These are phyloP conservation scores for Brachypodius melanocephalos DNA, from an alignment of 2,113 vertebrate genomes.

Conservation along the genomic window DNA sequence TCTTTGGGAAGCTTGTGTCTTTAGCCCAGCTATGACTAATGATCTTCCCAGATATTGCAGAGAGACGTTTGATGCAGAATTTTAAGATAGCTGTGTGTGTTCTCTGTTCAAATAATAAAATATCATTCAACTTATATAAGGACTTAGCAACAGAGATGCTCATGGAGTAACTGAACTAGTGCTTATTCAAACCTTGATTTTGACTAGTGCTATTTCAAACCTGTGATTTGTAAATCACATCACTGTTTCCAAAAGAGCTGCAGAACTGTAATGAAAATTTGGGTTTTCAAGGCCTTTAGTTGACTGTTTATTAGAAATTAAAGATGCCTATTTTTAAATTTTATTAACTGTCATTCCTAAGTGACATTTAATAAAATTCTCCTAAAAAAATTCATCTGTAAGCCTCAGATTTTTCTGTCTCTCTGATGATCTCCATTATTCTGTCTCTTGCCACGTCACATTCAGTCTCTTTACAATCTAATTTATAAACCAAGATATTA, in stretches of 20 bases:
- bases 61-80: background rate
- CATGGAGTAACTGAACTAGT: background rate
- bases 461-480: background rate
- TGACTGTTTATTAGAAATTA: background rate
- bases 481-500: background rate
- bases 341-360: background rate
- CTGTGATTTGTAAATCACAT: background rate
- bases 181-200: background rate
- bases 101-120: background rate
- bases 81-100: background rate
- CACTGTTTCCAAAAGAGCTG: background rate
- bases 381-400: background rate
- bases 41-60: background rate
- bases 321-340: background rate
- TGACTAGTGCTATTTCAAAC: background rate
- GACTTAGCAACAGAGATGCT: background rate
- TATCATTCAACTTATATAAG: background rate
- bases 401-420: background rate
- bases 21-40: background rate
- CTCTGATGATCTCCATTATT: background rate
- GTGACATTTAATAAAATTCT: background rate
- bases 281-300: background rate
- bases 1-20: background rate
- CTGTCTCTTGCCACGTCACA: background rate
- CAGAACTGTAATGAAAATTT: background rate